Evolutionary conservation across 1,140 invertebrate genomes (phyloP), one percentile per base, ranked within the genome.

Genomic region (Lerema accius): DNA sequence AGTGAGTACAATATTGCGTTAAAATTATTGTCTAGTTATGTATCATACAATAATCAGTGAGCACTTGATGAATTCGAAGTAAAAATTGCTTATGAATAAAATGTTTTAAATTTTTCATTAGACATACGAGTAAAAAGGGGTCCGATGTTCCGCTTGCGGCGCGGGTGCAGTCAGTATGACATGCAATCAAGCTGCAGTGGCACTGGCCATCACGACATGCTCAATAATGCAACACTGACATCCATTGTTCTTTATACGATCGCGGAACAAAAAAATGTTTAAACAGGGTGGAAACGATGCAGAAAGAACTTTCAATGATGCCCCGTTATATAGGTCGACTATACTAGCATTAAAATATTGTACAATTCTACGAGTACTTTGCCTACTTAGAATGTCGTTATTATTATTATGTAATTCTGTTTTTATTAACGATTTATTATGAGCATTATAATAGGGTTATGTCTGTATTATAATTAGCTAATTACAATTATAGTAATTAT

Each of bases 141-240:
- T 89, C 81, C 82, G n/a, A n/a, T n/a, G 82, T 86, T 82, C 77
- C 77, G 80, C 70, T 67, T 82, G 86, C 80, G 67, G 37, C 42
- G 14, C 55, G 50, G 58, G 69, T 66, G 65, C 62, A 64, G 45
- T 60, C 49, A 46, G 35, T 45, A 67, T 73, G 71, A 73, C 66
- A 68, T 71, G 73, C 73, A 75, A 75, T 73, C 67, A 73, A 68
- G 56, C 37, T 79, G 84, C 86, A 86, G 81, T 80, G 84, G 79
- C 78, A 86, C n/a, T n/a, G n/a, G 63, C 67, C 69, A 72, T 70
- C 76, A 78, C 48, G 67, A 42, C 23, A 62, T 78, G 61, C 71
- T 86, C 72, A 86, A 88, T 86, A 84, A 88, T 88, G 82, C 78
- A 88, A 73, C 66, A 76, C 63, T 78, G 77, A 67, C 11, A 45